Base-by-base conservation (phyloP, 2,113 vertebrate species). In the Rhinoderma darwinii region DNA sequence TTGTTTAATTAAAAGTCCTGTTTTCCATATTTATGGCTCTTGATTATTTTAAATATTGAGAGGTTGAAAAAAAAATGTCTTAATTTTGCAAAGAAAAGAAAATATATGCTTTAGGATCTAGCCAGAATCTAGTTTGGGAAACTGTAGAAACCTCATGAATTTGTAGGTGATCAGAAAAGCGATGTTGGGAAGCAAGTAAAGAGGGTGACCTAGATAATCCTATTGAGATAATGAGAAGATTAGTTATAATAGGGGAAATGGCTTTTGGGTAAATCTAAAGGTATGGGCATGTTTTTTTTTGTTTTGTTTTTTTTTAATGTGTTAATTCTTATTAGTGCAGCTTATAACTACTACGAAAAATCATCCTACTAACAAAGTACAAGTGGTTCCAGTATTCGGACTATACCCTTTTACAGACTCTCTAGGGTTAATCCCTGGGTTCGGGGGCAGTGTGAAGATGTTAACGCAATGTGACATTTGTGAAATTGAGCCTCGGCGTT, bases 1-100 rank as follows among this genome's bases (percentile, higher is more conserved):
- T 97, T 98, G 98, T 98, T 98, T 98, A 98, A 99, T 98, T 98
- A 98, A 97, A 98, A 98, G 96, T 97, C 96, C 96, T 95, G 96
- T 96, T 96, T 96, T 96, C 96, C 95, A 95, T 97, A 97, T 98
- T 98, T 99, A 97, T 98, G 96, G 96, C 25, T 93, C 95, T 73
- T 95, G 92, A 94, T 95, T 96, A 96, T 95, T 95, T 97, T 96
- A 96, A 97, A 96, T 96, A 96, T 97, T 96, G 97, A 97, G 96
- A 94, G 96, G 95, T 92, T 93, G 93, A 84, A 32, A 76, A 89
- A 54, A 87, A 91, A 83, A 84, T 51, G 88, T 86, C 86, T n/a
- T n/a, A n/a, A n/a, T n/a, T n/a, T n/a, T 79, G 32, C 10, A 37
- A 37, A 10, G 3, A n/a, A n/a, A n/a, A n/a, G n/a, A n/a, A n/a